These are phyloP conservation scores for Colletes latitarsis DNA, from an alignment of 1,140 invertebrate genomes.

Conservation along the genomic window DNA sequence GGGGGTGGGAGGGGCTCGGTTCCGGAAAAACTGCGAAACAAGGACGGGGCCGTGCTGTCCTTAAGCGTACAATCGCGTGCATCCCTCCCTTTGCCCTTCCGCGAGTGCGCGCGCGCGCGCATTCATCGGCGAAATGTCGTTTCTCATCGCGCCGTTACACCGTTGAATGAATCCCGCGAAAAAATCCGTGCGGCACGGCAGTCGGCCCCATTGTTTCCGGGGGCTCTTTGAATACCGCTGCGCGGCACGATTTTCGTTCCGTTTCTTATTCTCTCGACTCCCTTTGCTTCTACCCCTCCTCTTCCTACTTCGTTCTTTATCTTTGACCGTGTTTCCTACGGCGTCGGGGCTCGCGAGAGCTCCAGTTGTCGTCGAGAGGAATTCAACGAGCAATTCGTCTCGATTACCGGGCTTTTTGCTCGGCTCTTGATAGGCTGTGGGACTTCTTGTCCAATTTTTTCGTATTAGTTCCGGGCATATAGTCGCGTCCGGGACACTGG, in stretches of 20 bases:
- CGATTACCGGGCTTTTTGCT: too few relatives aligned
- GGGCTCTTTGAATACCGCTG: conserved; percentile 25
- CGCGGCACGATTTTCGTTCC: conserved; percentile 36
- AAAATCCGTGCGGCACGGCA: conserved; percentile 31
- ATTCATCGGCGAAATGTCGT: conserved; percentile 50
- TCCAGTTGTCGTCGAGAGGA: not conserved
- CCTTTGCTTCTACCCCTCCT: not conserved
- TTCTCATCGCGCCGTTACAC: conserved; percentile 43
- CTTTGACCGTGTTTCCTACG: conserved; percentile 36
- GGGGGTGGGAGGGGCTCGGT: not conserved
- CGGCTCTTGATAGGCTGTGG: too few relatives aligned
- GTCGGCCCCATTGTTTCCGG: conserved; percentile 25
- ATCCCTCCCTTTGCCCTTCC: not conserved
- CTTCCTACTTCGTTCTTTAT: not conserved
- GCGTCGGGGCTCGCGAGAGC: not conserved
- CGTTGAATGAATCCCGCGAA: conserved; percentile 44
- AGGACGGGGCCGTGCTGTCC: conserved; percentile 12
- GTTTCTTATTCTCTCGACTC: conserved; percentile 22
- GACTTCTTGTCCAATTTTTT: too few relatives aligned
- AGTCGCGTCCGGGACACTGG: too few relatives aligned
- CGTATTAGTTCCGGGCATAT: too few relatives aligned
- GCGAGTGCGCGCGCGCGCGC: not conserved
- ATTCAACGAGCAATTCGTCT: too few relatives aligned
- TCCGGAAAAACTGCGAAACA: conserved; percentile 29
- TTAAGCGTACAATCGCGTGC: conserved; percentile 42